Base-by-base conservation (phyloP, 92 coral and sea anemone species). In the Epizoanthus scotinus region DNA sequence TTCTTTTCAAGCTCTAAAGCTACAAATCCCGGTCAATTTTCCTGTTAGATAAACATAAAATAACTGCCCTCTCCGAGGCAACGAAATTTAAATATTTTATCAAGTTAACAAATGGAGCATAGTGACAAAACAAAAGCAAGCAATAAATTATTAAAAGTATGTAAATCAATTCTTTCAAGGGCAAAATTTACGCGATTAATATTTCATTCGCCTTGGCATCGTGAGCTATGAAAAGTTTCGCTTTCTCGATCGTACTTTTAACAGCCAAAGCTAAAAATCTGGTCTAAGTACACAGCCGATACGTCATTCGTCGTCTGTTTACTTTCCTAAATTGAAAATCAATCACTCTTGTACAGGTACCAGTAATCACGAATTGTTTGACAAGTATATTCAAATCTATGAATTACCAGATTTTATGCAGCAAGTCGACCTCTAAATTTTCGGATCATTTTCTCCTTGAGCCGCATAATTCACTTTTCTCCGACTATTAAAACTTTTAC, bases 21-120 rank as follows among this genome's bases (percentile, higher is more conserved):
- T 63, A 82, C 20, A 83, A 78, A 87, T 84, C 82, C 74, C 63
- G 63, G 40, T 83, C 79, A 87, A 82, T 82, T 83, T 90, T 83
- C 83, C 86, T 83, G 87, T 63, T 81, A 90, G 88, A 89, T 93
- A 82, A 81, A 87, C 90, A 91, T 71, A 56, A 91, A 74, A 89
- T 90, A 87, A 82, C 83, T 69, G 85, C 71, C 67, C 90, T 87
- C 78, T 84, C 83, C 84, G 88, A 87, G 89, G 92, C 90, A 93
- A 93, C 88, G 89, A 89, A 93, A 93, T 93, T 92, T 93, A 92
- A 93, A 93, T 93, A 90, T 93, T 93, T 89, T 83, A 93, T 93
- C 97, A 85, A 93, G 84, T 79, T 87, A 93, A 93, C 97, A 93
- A 93, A 93, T 93, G 97, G 89, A 77, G 88, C 75, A 84, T 78